These are phyloP conservation scores for Otus sunia DNA, from an alignment of 2,113 vertebrate genomes.

Conservation along the genomic window DNA sequence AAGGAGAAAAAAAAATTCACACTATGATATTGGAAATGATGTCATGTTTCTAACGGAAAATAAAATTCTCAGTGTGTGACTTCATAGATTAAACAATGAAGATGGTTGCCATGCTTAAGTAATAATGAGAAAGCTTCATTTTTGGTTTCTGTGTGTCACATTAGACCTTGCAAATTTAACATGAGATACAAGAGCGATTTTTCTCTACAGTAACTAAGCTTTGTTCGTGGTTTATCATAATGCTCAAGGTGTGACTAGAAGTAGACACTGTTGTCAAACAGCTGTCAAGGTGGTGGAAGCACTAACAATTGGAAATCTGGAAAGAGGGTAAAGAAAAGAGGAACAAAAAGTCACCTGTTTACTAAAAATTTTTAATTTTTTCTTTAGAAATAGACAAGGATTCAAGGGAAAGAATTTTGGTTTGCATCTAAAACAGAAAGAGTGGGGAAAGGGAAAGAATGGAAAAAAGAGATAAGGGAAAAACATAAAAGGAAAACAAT, in stretches of 20 bases:
- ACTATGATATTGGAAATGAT: neutral
- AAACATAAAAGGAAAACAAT: neutral
- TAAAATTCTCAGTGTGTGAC: neutral
- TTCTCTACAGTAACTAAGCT: neutral
- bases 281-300: neutral
- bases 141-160: neutral
- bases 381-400: neutral
- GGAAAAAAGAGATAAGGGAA: neutral
- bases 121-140: neutral
- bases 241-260: neutral
- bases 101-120: neutral
- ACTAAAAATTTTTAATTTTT: neutral
- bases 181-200: neutral
- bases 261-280: neutral
- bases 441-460: accelerated
- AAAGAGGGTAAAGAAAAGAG: neutral
- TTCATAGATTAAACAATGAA: neutral
- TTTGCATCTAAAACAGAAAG: neutral
- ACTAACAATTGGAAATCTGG: neutral
- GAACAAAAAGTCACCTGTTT: neutral
- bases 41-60: neutral
- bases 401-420: neutral
- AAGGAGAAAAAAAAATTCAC: neutral
- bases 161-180: neutral
- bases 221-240: neutral